Base-by-base conservation (phyloP, 2,888 invertebrate species). In the Rambutsinella grinnellia region DNA sequence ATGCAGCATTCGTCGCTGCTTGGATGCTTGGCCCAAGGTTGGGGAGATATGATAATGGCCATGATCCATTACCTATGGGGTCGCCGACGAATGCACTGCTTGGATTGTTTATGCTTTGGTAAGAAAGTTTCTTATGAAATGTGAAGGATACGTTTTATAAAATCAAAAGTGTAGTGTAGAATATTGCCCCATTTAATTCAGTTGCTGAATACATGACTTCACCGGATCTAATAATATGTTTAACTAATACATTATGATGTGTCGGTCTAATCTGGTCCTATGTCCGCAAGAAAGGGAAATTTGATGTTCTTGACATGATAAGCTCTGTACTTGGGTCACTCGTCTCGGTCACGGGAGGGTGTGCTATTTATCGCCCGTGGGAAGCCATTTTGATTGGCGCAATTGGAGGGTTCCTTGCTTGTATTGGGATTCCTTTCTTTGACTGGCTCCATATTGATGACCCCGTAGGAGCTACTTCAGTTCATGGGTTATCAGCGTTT, bases 61-160 rank as follows among this genome's bases (percentile, higher is more conserved):
- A 89, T 6, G 92, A 89, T 0, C 92, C 94, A 0, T 86, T 94
- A 54, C 94, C 95, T 0, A 88, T 96, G 81, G 95, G 96, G 0
- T 93, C 92, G 85, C 96, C 96, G 0, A 96, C 96, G 3, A 96
- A 96, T 85, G 95, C 95, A 0, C 93, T 94, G 27, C 92, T 96
- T 91, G 96, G 96, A 0, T 90, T 96, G 13, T 96, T 96, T 85
- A 95, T 96, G 47, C 88, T 96, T 0, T 96, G 96, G 96, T 97
- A 97, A 97, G 97, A 97, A 0, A 97, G 97, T 97, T 88, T n/a
- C n/a, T n/a, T n/a, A n/a, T n/a, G n/a, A n/a, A n/a, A n/a, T n/a
- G n/a, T n/a, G n/a, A 80, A 71, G 8, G 10, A 36, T 13, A 44
- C 44, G 44, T n/a, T n/a, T n/a, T n/a, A n/a, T n/a, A n/a, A n/a